These are phyloP conservation scores for Merops nubicus DNA, from an alignment of 2,113 vertebrate species.

Conservation along the genomic window DNA sequence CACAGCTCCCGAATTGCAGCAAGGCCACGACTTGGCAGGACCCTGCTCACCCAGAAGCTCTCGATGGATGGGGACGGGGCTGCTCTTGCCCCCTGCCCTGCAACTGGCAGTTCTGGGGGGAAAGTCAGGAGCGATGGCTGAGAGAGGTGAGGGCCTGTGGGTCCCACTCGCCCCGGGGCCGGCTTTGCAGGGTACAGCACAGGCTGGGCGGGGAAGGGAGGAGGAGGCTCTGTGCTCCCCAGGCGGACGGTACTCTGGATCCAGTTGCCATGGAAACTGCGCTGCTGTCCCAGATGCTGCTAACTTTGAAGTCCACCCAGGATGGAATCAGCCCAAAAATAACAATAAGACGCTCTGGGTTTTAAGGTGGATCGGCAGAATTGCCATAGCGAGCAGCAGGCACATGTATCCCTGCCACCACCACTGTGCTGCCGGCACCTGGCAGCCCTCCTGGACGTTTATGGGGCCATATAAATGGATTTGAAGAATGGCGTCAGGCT, in stretches of 20 bases:
- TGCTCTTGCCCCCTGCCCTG: fast-evolving
- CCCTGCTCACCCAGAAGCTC: fast-evolving
- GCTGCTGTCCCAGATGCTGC: constrained; percentile 76
- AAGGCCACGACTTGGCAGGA: background rate
- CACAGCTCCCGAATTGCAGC: fast-evolving
- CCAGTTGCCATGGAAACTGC: constrained; percentile 79
- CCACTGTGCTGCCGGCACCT: background rate
- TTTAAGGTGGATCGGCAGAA: constrained; percentile 69
- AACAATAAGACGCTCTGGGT: constrained; percentile 67
- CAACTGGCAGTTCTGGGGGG: background rate
- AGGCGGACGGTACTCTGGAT: constrained; percentile 73
- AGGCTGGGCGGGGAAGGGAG: constrained; percentile 53
- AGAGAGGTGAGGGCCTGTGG: background rate
- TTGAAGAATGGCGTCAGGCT: background rate
- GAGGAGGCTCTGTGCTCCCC: constrained; percentile 64
- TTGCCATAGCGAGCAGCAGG: background rate
- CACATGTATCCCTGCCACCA: background rate
- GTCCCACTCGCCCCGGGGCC: fast-evolving
- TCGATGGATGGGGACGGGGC: fast-evolving
- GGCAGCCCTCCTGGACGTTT: background rate
- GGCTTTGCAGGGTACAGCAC: background rate
- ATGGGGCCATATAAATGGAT: background rate
- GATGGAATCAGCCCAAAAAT: constrained; percentile 78
- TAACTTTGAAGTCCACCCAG: constrained; percentile 78
- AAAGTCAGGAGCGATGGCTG: fast-evolving